Conservation (phyloP, 2,888 invertebrate species). For the Sinopyrophorus schimmeli region DNA sequence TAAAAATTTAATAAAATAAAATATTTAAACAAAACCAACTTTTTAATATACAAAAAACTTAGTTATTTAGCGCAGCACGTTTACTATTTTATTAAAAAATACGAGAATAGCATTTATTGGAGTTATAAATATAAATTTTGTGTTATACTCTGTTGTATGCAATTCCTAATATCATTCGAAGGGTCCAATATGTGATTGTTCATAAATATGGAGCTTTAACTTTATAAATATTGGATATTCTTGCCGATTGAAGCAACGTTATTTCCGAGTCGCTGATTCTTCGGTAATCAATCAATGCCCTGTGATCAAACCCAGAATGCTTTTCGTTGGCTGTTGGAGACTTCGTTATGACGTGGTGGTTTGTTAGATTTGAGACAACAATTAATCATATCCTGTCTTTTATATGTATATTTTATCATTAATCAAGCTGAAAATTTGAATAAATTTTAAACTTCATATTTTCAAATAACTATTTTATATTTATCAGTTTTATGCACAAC, state of each 20-base stretch:
- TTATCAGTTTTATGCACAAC: too few species aligned
- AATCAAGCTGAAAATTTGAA: constrained; percentile 14
- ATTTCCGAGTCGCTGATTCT: constrained; percentile 32
- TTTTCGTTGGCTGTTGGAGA: constrained; percentile 28
- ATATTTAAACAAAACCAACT: too few species aligned
- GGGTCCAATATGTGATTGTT: constrained; percentile 30
- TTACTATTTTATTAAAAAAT: too few species aligned
- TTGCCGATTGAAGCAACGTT: constrained; percentile 25
- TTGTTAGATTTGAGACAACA: constrained; percentile 25
- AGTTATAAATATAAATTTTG: constrained; percentile 26
- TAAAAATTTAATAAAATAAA: too few species aligned
- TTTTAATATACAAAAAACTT: too few species aligned
- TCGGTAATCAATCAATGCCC: constrained; percentile 34
- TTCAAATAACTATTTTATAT: too few species aligned
- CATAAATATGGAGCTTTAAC: constrained; percentile 33
- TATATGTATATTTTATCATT: constrained; percentile 17
- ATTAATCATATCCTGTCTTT: constrained; percentile 31
- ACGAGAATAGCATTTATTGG: too few species aligned
- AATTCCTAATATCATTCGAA: constrained; percentile 22
- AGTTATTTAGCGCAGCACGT: too few species aligned
- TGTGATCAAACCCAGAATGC: constrained; percentile 25
- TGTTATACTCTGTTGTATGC: constrained; percentile 19
- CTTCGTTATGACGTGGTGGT: constrained; percentile 26
- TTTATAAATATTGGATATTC: constrained; percentile 35
- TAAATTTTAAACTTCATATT: constrained; percentile 14